phyloP scores from a whole-genome alignment of 2,888 invertebrate genomes.

The Plusia festucae region DNA sequence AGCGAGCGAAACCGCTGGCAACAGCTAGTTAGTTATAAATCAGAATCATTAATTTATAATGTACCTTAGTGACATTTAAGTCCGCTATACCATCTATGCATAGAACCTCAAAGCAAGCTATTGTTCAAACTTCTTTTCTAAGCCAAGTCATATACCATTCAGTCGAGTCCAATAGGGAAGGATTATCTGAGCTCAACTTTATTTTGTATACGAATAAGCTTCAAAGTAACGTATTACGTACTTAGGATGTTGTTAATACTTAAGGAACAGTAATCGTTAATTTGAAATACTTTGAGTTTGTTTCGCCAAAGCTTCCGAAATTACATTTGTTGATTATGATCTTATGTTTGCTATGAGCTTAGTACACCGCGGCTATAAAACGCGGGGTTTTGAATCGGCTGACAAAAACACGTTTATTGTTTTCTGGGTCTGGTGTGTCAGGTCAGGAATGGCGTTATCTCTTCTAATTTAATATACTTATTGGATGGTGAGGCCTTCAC shows the following conservation, averaged over 20 bases:
- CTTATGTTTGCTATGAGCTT: no score
- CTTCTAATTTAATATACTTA: no score
- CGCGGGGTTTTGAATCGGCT: no score
- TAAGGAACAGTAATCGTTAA: conserved; percentile 17
- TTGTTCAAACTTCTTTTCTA: conserved; percentile 12
- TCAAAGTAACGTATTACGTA: conserved; percentile 20
- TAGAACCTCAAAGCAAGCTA: not conserved
- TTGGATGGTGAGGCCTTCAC: no score
- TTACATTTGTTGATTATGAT: conserved; percentile 2
- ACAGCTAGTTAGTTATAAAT: no score
- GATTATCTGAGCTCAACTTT: conserved; percentile 48
- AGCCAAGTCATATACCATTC: conserved; percentile 22
- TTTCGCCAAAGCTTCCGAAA: conserved; percentile 2
- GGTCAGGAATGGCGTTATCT: no score
- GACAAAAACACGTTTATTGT: no score
- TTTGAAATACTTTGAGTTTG: conserved; percentile 16
- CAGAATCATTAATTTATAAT: no score
- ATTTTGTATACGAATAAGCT: conserved; percentile 41
- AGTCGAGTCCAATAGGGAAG: conserved; percentile 41
- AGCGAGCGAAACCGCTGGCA: no score
- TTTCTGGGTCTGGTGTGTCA: no score
- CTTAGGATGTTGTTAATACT: conserved; percentile 22
- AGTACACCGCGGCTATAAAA: no score
- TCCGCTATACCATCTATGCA: not conserved
- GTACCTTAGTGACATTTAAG: no score